Evolutionary conservation across 2,113 vertebrate species (phyloP).

Genomic region (Ptilorrhoa leucosticta): DNA sequence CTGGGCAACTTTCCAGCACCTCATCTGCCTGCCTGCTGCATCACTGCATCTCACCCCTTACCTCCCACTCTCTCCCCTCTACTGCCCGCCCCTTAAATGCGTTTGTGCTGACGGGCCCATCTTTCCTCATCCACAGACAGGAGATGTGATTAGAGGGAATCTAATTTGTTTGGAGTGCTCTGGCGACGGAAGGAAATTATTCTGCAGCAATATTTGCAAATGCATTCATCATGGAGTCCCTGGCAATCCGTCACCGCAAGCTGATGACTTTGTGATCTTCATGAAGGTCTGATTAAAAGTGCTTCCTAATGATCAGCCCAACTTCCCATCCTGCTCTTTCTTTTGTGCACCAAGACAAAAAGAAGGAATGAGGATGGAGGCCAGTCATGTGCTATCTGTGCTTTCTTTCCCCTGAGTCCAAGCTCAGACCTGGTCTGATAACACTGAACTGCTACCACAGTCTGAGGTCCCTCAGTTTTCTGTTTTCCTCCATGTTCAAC

Average conservation of each 20-base stretch:
- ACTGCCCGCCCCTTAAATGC: constrained; percentile 24
- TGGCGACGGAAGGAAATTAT: constrained; percentile 76
- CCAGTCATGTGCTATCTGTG: not conserved
- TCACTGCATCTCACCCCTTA: not conserved
- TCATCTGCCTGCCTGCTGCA: constrained; percentile 28
- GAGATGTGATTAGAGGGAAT: constrained; percentile 78
- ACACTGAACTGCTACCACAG: not conserved
- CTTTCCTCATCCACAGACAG: constrained; percentile 69
- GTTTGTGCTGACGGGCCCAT: constrained; percentile 65
- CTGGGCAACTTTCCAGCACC: constrained; percentile 9
- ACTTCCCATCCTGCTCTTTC: not conserved
- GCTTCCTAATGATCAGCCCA: constrained; percentile 54
- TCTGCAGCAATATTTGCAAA: constrained; percentile 79
- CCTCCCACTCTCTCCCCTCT: not conserved
- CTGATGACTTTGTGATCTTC: constrained; percentile 69
- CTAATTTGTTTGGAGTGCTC: constrained; percentile 81
- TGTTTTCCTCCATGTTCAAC: not conserved
- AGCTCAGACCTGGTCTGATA: not conserved
- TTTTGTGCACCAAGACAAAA: not conserved
- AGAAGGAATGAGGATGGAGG: not conserved
- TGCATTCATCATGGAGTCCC: constrained; percentile 74
- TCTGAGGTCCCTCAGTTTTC: not conserved
- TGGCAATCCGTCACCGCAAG: constrained; percentile 55
- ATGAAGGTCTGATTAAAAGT: constrained; percentile 68
- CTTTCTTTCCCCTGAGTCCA: not conserved